phyloP scores from a whole-genome alignment of 2,113 vertebrate species.

The Benitochromis conjunctus region DNA sequence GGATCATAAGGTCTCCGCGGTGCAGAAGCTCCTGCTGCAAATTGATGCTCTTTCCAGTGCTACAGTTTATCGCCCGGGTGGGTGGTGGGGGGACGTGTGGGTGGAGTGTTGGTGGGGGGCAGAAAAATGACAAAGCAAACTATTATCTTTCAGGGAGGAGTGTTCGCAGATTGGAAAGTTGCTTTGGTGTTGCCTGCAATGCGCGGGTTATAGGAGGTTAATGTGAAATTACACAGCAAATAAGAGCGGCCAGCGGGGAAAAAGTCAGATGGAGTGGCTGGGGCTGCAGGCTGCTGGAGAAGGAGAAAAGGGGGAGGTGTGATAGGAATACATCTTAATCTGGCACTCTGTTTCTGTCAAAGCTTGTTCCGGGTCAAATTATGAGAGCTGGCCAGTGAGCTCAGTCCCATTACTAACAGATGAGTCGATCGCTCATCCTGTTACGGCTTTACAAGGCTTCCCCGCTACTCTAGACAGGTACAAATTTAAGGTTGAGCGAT shows the following conservation, averaged over 20 bases:
- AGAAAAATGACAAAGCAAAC: constrained; percentile 59
- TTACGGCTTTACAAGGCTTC: constrained; percentile 53
- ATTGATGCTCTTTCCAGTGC: constrained; percentile 54
- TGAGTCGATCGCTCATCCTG: constrained; percentile 69
- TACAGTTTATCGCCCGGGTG: constrained; percentile 55
- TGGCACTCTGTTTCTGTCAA: constrained; percentile 71
- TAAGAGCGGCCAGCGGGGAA: constrained; percentile 21
- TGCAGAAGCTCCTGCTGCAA: constrained; percentile 41
- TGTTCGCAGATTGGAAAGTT: constrained; percentile 41
- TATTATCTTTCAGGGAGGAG: constrained; percentile 50
- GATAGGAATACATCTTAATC: constrained; percentile 72
- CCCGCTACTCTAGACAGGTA: constrained; percentile 54
- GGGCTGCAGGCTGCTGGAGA: background rate
- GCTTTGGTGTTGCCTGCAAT: constrained; percentile 31
- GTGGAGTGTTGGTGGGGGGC: background rate
- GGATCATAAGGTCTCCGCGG: constrained; percentile 49
- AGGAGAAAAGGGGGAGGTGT: constrained; percentile 29
- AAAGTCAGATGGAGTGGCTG: constrained; percentile 7
- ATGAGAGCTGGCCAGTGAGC: constrained; percentile 64
- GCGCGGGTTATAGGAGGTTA: constrained; percentile 56
- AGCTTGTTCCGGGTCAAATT: constrained; percentile 72
- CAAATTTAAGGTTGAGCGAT: constrained; percentile 68
- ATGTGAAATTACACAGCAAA: constrained; percentile 65
- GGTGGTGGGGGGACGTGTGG: background rate
- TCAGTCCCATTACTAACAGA: constrained; percentile 69